phyloP scores from a whole-genome alignment of 2,113 vertebrate genomes.

The Callaeas wilsoni region DNA sequence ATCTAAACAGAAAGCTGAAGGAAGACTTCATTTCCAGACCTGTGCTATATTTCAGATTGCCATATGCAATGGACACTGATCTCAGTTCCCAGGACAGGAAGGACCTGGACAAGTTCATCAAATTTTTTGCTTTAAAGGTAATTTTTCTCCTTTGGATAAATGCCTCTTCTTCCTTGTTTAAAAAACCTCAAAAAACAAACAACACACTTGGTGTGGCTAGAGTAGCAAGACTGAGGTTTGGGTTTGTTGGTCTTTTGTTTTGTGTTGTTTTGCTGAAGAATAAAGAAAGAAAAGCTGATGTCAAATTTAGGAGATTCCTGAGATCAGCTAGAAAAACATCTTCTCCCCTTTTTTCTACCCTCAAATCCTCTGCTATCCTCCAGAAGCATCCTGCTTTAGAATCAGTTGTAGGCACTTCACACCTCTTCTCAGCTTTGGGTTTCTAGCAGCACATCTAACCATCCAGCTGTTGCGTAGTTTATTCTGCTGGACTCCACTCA shows the following conservation, averaged over 20 bases:
- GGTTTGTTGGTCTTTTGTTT: not conserved
- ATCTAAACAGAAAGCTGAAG: not conserved
- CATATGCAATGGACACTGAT: slow-evolving; percentile 92
- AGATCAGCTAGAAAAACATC: not conserved
- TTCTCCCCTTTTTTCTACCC: not conserved
- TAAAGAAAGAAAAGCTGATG: not conserved
- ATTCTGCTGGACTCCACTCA: not conserved
- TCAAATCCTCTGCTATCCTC: not conserved
- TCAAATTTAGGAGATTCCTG: slow-evolving; percentile 19
- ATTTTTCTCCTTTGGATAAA: not conserved
- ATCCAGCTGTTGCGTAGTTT: not conserved
- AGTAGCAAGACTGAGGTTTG: not conserved
- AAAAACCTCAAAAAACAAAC: not conserved
- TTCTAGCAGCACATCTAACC: not conserved
- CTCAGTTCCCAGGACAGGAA: slow-evolving; percentile 97
- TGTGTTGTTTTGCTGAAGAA: not conserved
- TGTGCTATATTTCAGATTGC: slow-evolving; percentile 69
- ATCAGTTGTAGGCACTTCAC: not conserved
- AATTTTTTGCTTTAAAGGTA: slow-evolving; percentile 99
- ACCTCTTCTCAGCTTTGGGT: not conserved
- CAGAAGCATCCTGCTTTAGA: slow-evolving; percentile 3
- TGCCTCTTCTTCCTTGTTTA: not conserved
- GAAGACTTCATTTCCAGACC: not conserved
- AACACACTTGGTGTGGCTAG: not conserved
- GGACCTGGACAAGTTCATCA: slow-evolving; percentile 99